phyloP scores from a whole-genome alignment of 2,888 invertebrate species.

The Acanthosoma haemorrhoidale region DNA sequence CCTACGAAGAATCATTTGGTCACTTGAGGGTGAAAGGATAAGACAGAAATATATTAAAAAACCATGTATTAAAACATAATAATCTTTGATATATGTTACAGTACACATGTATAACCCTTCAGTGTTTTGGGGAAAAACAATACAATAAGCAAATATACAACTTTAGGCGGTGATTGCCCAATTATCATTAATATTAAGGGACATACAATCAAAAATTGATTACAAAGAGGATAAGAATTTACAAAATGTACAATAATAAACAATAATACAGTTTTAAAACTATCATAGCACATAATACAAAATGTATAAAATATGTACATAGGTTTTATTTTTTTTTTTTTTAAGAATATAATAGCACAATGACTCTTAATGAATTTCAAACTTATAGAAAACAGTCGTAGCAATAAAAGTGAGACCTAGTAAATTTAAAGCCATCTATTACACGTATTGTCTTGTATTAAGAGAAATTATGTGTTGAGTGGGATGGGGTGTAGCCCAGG shows the following conservation, averaged over 20 bases:
- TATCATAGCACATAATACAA: conserved; percentile 33
- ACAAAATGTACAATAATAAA: conserved; percentile 32
- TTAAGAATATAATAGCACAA: conserved; percentile 26
- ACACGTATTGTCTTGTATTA: neutral
- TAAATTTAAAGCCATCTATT: conserved; percentile 27
- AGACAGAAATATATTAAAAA: conserved; percentile 38
- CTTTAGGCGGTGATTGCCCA: conserved; percentile 4
- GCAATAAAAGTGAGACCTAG: conserved; percentile 30
- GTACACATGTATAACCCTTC: conserved; percentile 47
- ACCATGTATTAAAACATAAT: conserved; percentile 43
- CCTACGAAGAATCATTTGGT: too few species aligned
- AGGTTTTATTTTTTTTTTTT: conserved; percentile 14
- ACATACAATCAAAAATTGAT: conserved; percentile 30
- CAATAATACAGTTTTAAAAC: conserved; percentile 31
- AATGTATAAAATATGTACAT: conserved; percentile 33
- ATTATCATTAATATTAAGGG: conserved; percentile 26
- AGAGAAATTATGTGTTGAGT: neutral
- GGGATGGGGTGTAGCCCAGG: neutral
- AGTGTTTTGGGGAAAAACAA: conserved; percentile 28
- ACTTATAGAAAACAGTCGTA: conserved; percentile 16
- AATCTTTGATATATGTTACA: conserved; percentile 41
- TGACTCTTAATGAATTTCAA: conserved; percentile 21
- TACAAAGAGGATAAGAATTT: conserved; percentile 31
- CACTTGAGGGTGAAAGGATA: neutral
- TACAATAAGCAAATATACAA: conserved; percentile 26